Base-by-base conservation (phyloP, 2,113 vertebrate genomes). In the Entomyzon cyanotis region DNA sequence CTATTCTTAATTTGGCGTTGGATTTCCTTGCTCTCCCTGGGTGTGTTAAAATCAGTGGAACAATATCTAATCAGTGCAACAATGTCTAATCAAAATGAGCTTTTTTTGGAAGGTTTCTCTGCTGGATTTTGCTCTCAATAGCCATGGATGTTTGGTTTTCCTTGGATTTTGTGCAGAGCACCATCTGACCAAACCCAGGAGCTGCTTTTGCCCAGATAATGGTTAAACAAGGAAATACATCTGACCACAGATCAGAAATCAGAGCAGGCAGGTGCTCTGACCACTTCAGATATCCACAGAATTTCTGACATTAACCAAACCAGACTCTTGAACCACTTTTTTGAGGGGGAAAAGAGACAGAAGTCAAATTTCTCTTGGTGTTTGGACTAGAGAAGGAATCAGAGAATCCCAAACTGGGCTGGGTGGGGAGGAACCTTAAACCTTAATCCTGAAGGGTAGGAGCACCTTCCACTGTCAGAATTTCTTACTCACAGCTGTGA, bases 1-100 rank as follows among this genome's bases (percentile, higher is more conserved):
- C 2, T 35, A 7, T 1, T 19, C 6, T 21, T 13, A 3, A 9
- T 22, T 55, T 56, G 33, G 20, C 12, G 0, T 1, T 39, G 28
- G 15, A 7, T 50, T 84, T 82, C 25, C 33, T 33, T 15, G 9
- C 10, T 68, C 31, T n/a, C 59, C n/a, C 55, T 19, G 37, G 15
- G 1, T 3, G 1, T 2, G 16, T 41, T 59, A 9, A 27, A 47
- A 18, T 31, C 42, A 2, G 49, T 6, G 23, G 25, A 7, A 31
- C 41, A 18, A 10, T 11, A 23, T 17, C 44, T 21, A 3, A 63
- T 31, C 10, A 10, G 49, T 6, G 23, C 25, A 7, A 31, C 41
- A 18, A 10, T 11, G 20, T 17, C 44, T 21, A 3, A 63, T 31
- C 10, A 10, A 37, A 70, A 19, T 15, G 27, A 24, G 42, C 6